Percentiles rank a stretch among this genome's conserved stretches.
Evolutionary conservation across 2,797 vertebrate species (phyloP).

Genomic region (Sebastes oblongus): DNA sequence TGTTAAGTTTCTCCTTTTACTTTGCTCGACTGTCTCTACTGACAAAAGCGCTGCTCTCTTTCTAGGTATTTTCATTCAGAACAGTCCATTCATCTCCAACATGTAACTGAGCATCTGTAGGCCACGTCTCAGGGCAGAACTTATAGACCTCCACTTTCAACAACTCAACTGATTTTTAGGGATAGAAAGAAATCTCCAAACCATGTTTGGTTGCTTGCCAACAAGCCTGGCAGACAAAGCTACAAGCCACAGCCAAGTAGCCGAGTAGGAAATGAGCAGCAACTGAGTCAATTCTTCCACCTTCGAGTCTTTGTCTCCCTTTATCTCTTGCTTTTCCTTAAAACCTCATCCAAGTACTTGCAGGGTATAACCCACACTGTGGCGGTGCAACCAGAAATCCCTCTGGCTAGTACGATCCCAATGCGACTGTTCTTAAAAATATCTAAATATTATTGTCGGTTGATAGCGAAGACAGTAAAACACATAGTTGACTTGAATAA

Average conservation of each 20-base stretch:
- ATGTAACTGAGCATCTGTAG: background rate
- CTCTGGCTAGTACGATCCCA: background rate
- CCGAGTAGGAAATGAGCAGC: background rate
- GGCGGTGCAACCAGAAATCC: background rate
- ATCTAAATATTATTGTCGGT: background rate
- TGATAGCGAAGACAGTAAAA: background rate
- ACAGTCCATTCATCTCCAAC: background rate
- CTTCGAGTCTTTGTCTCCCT: background rate
- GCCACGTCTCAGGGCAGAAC: background rate
- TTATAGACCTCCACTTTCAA: background rate
- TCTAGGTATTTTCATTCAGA: background rate
- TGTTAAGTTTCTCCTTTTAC: background rate
- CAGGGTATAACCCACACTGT: background rate
- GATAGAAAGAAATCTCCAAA: background rate
- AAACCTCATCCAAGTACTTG: background rate
- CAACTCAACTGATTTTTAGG: slow-evolving; percentile 9
- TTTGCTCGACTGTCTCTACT: background rate
- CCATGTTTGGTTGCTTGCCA: slow-evolving; percentile 5
- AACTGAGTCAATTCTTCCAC: slow-evolving; percentile 3
- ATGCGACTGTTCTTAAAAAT: background rate
- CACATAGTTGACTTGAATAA: background rate
- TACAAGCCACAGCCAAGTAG: background rate
- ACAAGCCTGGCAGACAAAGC: slow-evolving; percentile 3
- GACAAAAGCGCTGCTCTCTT: background rate
- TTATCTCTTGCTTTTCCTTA: background rate